A percentile compares a stretch with the other conserved stretches of the same genome.
These are phyloP conservation scores for Hartigia nigra DNA, from an alignment of 2,888 invertebrate species.

Conservation along the genomic window DNA sequence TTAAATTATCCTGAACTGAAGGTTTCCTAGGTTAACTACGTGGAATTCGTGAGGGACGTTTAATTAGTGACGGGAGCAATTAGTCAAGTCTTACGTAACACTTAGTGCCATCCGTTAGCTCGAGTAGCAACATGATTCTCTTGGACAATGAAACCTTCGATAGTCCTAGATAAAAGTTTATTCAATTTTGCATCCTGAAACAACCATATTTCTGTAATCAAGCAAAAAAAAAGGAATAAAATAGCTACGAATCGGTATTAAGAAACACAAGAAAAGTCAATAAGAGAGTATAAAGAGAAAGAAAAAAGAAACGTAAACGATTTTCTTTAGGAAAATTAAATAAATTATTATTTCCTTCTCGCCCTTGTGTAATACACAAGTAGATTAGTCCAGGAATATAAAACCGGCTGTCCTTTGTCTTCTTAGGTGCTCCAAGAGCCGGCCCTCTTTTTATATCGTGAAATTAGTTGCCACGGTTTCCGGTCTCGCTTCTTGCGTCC, in stretches of 20 bases:
- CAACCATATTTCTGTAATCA: background rate
- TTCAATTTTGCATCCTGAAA: background rate
- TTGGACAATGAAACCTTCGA: background rate
- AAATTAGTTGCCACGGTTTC: constrained; percentile 59
- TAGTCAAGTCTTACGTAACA: background rate
- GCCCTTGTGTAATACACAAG: background rate
- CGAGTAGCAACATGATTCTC: background rate
- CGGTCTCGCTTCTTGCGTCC: constrained; percentile 37
- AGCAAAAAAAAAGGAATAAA: no score
- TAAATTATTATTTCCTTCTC: background rate
- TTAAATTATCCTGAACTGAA: background rate
- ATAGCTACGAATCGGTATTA: no score
- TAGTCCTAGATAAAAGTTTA: background rate
- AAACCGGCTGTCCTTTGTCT: constrained; percentile 48
- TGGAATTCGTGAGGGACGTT: background rate
- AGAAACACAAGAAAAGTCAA: background rate
- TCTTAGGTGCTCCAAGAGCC: constrained; percentile 32
- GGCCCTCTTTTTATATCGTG: constrained; percentile 53
- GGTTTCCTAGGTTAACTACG: background rate
- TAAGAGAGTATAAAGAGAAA: background rate
- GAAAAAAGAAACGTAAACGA: background rate
- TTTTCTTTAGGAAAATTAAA: background rate
- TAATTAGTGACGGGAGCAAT: background rate
- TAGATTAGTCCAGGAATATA: constrained; percentile 41
- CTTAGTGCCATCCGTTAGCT: background rate